phyloP scores from a whole-genome alignment of 1,140 invertebrate species.

The Sinella curviseta region DNA sequence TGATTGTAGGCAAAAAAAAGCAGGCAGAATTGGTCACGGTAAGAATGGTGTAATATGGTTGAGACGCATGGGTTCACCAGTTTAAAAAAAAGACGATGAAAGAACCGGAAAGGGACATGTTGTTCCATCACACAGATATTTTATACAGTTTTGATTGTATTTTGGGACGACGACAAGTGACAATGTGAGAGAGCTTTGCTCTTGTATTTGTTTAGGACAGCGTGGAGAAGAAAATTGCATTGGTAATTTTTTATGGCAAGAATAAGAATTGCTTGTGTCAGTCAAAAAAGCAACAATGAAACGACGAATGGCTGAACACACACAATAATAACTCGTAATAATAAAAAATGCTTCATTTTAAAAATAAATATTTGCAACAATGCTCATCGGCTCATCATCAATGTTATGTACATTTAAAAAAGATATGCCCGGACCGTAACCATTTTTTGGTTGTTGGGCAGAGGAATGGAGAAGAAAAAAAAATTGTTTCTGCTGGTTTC shows the following conservation, averaged over 20 bases:
- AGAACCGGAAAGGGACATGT: neutral
- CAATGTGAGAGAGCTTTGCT: neutral
- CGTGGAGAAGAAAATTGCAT: constrained; percentile 12
- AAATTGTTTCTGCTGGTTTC: neutral
- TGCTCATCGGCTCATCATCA: too few relatives aligned
- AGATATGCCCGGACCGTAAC: neutral
- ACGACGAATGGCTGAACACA: too few relatives aligned
- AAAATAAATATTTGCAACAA: too few relatives aligned
- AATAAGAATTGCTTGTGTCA: neutral
- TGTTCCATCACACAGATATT: neutral
- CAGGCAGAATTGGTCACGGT: too few relatives aligned
- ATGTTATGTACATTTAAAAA: too few relatives aligned
- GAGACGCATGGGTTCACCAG: too few relatives aligned
- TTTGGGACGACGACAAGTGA: neutral
- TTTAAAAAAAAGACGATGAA: neutral
- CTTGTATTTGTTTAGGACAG: constrained; percentile 18
- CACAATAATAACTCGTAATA: too few relatives aligned
- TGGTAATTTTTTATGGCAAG: neutral
- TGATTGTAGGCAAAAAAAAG: too few relatives aligned
- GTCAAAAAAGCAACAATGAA: too few relatives aligned
- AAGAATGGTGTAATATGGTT: too few relatives aligned
- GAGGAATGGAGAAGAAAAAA: too few relatives aligned
- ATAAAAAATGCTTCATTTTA: too few relatives aligned
- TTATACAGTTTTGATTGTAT: neutral
- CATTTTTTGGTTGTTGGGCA: neutral